Percentiles rank a stretch among this genome's conserved stretches.
Evolutionary conservation across 2,888 invertebrate species (phyloP).

Genomic region (Xestia rhomboidea): DNA sequence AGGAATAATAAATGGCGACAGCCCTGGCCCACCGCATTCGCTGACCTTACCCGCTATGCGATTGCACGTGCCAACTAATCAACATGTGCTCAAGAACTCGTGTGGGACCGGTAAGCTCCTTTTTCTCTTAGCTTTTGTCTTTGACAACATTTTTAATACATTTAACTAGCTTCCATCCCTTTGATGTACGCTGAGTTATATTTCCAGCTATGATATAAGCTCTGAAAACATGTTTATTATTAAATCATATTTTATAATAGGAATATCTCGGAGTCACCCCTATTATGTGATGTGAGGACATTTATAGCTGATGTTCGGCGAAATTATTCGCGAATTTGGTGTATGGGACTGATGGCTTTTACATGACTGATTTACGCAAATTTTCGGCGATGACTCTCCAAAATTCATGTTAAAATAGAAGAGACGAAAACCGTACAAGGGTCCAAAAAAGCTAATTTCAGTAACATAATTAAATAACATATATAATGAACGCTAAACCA

Average conservation of each 20-base stretch:
- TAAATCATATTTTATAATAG: conserved; percentile 29
- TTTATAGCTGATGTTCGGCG: conserved; percentile 7
- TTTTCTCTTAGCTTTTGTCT: conserved; percentile 58
- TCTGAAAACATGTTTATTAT: conserved; percentile 37
- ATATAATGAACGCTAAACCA: conserved; percentile 26
- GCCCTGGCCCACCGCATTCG: conserved; percentile 52
- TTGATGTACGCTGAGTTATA: conserved; percentile 39
- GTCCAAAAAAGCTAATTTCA: not conserved
- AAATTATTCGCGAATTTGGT: conserved; percentile 40
- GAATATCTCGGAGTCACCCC: conserved; percentile 19
- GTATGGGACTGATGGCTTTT: conserved; percentile 14
- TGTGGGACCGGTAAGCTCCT: conserved; percentile 53
- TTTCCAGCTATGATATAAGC: conserved; percentile 14
- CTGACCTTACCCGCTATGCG: conserved; percentile 71
- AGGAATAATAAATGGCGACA: conserved; percentile 4
- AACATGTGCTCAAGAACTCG: conserved; percentile 69
- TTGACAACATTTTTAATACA: conserved; percentile 61
- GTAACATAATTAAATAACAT: conserved; percentile 16
- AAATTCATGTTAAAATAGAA: not conserved
- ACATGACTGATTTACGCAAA: conserved; percentile 18
- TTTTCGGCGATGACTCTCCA: not conserved
- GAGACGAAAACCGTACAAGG: not conserved
- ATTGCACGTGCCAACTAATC: conserved; percentile 72
- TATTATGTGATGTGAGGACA: conserved; percentile 8
- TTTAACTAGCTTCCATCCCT: conserved; percentile 53